Conservation (phyloP, 2,888 invertebrate species). For the Melinaea menophilus region DNA sequence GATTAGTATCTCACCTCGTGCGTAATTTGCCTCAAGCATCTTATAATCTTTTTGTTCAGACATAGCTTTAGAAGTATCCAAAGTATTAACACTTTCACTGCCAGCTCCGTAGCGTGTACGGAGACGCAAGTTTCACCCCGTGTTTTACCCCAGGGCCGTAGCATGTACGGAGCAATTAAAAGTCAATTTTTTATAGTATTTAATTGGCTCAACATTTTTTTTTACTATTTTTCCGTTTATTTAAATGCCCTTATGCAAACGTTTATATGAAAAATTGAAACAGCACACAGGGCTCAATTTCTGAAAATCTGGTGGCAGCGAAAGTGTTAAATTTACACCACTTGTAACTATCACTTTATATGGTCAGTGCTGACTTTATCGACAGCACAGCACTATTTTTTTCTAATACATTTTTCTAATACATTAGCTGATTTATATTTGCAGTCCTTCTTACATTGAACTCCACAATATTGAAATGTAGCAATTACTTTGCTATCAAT, state of each 20-base stretch:
- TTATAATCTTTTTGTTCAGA: slow-evolving; percentile 61
- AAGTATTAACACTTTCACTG: slow-evolving; percentile 57
- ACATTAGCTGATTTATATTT: slow-evolving; percentile 40
- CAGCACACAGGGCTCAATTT: too few relatives aligned
- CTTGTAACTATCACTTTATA: slow-evolving; percentile 58
- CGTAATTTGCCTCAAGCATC: slow-evolving; percentile 84
- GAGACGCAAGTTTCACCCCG: too few relatives aligned
- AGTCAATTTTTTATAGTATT: too few relatives aligned
- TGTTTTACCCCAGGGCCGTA: too few relatives aligned
- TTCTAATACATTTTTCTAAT: slow-evolving; percentile 18
- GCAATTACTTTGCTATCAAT: slow-evolving; percentile 68
- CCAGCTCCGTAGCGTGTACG: too few relatives aligned
- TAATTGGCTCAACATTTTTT: too few relatives aligned
- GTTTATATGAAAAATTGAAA: too few relatives aligned
- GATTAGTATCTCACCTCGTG: slow-evolving; percentile 76
- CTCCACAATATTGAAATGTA: slow-evolving; percentile 47
- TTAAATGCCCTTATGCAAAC: too few relatives aligned
- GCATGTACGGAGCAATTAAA: too few relatives aligned
- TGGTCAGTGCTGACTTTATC: slow-evolving; percentile 54
- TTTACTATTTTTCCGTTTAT: too few relatives aligned
- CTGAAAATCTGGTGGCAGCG: too few relatives aligned
- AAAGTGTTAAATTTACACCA: slow-evolving; percentile 74
- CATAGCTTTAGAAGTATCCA: slow-evolving; percentile 69
- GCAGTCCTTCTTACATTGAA: slow-evolving; percentile 47
- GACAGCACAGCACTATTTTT: slow-evolving; percentile 48